A percentile compares a stretch with the other conserved stretches of the same genome.
phyloP scores from a whole-genome alignment of 2,888 invertebrate species.

The Latrodectus elegans region DNA sequence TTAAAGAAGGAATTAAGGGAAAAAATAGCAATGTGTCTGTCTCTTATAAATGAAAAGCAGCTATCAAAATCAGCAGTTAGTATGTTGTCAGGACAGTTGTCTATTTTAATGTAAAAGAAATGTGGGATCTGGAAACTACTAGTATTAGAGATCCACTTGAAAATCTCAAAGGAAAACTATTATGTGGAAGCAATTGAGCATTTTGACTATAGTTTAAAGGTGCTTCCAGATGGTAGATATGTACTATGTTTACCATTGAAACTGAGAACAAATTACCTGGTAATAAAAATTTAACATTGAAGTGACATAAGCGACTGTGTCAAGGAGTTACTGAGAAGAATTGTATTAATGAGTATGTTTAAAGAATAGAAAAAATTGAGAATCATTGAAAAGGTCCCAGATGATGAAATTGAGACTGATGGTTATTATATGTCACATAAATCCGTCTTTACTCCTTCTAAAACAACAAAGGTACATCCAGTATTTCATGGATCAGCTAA shows the following conservation, averaged over 20 bases:
- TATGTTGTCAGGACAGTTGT: rapidly evolving
- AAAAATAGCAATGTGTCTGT: not conserved
- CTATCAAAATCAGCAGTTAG: not conserved
- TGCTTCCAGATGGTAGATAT: not conserved
- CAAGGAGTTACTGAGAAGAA: not conserved
- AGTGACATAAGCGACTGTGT: too few species aligned
- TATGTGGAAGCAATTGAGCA: not conserved
- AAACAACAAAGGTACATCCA: not conserved
- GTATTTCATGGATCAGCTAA: not conserved
- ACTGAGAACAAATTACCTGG: not conserved
- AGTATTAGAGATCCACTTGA: not conserved
- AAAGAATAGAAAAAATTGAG: too few species aligned
- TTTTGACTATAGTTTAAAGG: not conserved
- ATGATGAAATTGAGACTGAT: too few species aligned
- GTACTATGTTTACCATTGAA: not conserved
- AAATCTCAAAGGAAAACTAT: not conserved
- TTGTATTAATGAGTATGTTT: too few species aligned
- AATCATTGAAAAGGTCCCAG: too few species aligned
- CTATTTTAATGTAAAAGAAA: not conserved
- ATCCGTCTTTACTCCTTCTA: too few species aligned
- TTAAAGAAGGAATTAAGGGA: not conserved
- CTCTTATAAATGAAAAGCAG: not conserved
- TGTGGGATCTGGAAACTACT: not conserved
- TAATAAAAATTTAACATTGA: not conserved
- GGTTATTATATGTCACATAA: too few species aligned